Evolutionary conservation across 2,797 vertebrate genomes (phyloP).

Genomic region (Enteromius treurensis): DNA sequence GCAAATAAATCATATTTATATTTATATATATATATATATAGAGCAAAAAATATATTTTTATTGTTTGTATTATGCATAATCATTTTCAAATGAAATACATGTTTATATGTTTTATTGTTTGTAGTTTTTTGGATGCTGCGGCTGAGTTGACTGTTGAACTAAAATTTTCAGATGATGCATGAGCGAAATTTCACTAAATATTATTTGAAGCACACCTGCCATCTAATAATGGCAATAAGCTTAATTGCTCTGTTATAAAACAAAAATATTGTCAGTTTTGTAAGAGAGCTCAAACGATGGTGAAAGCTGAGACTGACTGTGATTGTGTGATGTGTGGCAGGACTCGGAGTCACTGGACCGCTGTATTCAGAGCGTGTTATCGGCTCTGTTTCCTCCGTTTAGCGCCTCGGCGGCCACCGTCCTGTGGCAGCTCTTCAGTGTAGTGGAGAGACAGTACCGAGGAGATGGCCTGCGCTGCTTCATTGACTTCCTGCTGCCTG

Average conservation of each 20-base stretch:
- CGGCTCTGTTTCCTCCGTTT: slow-evolving; percentile 82
- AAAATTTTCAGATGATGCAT: background rate
- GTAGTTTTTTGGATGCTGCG: background rate
- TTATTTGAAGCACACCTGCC: background rate
- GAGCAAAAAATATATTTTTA: background rate
- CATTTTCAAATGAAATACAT: background rate
- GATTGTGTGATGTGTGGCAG: slow-evolving; percentile 62
- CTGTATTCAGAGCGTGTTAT: slow-evolving; percentile 84
- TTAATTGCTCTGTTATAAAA: background rate
- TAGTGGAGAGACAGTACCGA: slow-evolving; percentile 84
- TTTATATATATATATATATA: too few relatives aligned
- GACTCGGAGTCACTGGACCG: slow-evolving; percentile 84
- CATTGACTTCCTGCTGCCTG: slow-evolving; percentile 84
- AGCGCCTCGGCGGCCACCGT: slow-evolving; percentile 82
- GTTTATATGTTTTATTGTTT: too few relatives aligned
- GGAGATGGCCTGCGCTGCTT: slow-evolving; percentile 86
- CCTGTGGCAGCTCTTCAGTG: slow-evolving; percentile 86
- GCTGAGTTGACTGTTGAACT: background rate
- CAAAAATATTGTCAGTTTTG: background rate
- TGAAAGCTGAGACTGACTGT: background rate
- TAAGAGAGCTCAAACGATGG: background rate
- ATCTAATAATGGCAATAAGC: background rate
- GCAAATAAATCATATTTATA: background rate
- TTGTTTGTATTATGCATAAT: background rate
- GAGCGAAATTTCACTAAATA: background rate